phyloP scores from a whole-genome alignment of 2,888 invertebrate species.

The Sepioteuthis lessoniana region DNA sequence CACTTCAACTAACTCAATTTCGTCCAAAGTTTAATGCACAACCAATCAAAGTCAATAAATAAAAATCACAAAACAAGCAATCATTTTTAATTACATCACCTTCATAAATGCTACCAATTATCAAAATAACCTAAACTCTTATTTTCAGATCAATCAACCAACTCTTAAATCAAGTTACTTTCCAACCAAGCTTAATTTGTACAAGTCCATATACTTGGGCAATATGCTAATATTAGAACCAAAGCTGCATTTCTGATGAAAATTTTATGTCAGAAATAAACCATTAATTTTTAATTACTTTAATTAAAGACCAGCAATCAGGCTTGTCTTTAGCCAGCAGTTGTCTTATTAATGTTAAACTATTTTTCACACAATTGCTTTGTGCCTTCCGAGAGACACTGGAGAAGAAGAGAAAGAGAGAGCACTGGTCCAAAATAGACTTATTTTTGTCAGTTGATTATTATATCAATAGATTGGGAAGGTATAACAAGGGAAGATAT shows the following conservation, averaged over 20 bases:
- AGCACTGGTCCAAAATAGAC: not conserved
- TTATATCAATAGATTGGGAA: too few relatives aligned
- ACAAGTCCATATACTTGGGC: not conserved
- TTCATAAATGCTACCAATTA: not conserved
- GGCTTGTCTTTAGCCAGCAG: too few relatives aligned
- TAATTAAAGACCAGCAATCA: not conserved
- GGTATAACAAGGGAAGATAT: too few relatives aligned
- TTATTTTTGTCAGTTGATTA: too few relatives aligned
- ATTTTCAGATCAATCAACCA: constrained; percentile 33
- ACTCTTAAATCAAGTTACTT: not conserved
- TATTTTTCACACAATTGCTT: not conserved
- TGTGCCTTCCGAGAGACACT: not conserved
- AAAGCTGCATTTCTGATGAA: not conserved
- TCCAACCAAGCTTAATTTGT: not conserved
- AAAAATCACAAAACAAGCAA: not conserved
- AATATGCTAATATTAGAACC: not conserved
- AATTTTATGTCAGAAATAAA: not conserved
- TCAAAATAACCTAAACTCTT: not conserved
- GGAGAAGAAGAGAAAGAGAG: not conserved
- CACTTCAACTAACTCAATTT: too few relatives aligned
- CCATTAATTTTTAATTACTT: not conserved
- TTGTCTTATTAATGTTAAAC: not conserved
- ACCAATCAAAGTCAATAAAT: not conserved
- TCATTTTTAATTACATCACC: not conserved
- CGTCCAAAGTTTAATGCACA: too few relatives aligned